Evolutionary conservation across 2,888 invertebrate species (phyloP).

Genomic region (Pseudococcus jackbeardsleyi): DNA sequence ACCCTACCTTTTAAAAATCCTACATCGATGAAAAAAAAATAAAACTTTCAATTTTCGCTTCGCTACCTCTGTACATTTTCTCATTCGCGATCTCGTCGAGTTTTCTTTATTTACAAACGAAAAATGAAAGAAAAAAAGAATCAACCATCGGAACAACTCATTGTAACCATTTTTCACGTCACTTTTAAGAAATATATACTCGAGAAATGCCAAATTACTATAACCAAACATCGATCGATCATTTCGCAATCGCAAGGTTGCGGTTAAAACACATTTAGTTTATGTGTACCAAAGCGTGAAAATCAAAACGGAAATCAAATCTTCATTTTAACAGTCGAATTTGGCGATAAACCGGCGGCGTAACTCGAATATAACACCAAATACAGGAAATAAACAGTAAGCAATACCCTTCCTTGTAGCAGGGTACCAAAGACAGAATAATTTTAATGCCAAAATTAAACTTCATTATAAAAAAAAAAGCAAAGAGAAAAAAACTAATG

Average conservation of each 20-base stretch:
- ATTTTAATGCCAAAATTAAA: not conserved
- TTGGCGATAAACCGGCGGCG: not conserved
- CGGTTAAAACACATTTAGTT: not conserved
- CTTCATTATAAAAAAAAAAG: not conserved
- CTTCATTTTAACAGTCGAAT: not conserved
- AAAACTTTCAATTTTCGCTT: conserved; percentile 4
- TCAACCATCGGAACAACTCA: conserved; percentile 1
- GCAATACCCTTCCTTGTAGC: not conserved
- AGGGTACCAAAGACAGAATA: not conserved
- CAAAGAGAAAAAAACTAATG: not conserved
- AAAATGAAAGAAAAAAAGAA: not conserved
- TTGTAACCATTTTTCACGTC: conserved; percentile 6
- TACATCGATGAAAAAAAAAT: not conserved
- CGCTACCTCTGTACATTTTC: not conserved
- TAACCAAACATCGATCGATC: conserved; percentile 12
- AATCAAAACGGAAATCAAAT: conserved; percentile 22
- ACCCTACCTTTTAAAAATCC: not conserved
- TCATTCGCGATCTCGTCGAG: not conserved
- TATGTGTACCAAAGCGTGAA: not conserved
- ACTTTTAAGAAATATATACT: conserved; percentile 2
- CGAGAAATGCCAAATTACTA: not conserved
- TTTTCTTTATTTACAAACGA: not conserved
- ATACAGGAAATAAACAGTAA: too few relatives aligned
- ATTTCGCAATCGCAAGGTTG: not conserved
- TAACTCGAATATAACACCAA: not conserved